Conservation (phyloP, 2,797 vertebrate genomes). For the Echeneis naucrates region DNA sequence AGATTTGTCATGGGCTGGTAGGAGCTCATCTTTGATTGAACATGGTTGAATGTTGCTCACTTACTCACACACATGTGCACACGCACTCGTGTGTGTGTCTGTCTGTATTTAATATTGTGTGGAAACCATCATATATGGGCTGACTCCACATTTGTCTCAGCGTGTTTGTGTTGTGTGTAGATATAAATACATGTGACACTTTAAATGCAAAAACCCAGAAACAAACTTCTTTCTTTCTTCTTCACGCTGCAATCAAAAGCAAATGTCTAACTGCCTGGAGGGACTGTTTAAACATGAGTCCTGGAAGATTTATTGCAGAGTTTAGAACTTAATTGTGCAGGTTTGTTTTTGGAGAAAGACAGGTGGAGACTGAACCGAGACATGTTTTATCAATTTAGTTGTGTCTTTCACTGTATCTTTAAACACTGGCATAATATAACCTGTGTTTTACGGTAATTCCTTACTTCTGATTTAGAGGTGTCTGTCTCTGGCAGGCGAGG, state of each 20-base stretch:
- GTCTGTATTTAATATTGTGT: conserved; percentile 24
- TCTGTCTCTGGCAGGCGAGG: conserved; percentile 61
- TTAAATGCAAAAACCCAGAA: conserved; percentile 49
- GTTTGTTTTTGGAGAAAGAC: conserved; percentile 82
- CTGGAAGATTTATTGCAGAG: conserved; percentile 78
- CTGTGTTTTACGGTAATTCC: conserved; percentile 70
- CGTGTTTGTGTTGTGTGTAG: neutral
- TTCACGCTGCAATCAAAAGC: conserved; percentile 71
- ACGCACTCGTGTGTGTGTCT: neutral
- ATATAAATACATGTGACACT: conserved; percentile 6
- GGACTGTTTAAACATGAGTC: conserved; percentile 75
- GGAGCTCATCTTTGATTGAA: conserved; percentile 79
- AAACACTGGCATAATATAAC: conserved; percentile 67
- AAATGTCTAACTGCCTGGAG: conserved; percentile 73
- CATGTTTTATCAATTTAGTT: conserved; percentile 81
- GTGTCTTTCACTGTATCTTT: conserved; percentile 67
- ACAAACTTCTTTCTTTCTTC: conserved; percentile 44
- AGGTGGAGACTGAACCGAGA: conserved; percentile 75
- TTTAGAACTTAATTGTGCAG: conserved; percentile 82
- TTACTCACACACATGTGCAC: conserved; percentile 1
- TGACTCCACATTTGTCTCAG: conserved; percentile 9
- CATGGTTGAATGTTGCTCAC: conserved; percentile 39
- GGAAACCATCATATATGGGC: neutral
- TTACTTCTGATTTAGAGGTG: conserved; percentile 74
- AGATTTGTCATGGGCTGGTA: conserved; percentile 82